Evolutionary conservation across 2,888 invertebrate species (phyloP).

Genomic region (Pollenia labialis): DNA sequence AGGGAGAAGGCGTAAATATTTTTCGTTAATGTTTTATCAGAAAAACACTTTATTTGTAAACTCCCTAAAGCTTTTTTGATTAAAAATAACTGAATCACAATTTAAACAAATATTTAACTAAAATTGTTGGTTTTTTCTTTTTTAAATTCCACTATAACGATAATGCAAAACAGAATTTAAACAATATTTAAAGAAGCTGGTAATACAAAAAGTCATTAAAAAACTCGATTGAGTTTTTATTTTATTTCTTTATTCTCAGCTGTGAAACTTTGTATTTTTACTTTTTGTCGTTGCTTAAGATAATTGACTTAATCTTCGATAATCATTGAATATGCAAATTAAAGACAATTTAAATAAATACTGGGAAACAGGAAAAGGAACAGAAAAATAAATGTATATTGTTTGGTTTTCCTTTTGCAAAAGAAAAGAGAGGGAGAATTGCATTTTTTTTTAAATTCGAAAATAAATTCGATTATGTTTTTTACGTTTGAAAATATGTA

Average conservation of each 20-base stretch:
- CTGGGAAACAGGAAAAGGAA: background rate
- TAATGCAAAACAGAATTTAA: background rate
- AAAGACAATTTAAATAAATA: conserved; percentile 57
- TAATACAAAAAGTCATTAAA: conserved; percentile 61
- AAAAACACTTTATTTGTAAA: conserved; percentile 1
- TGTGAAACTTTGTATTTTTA: background rate
- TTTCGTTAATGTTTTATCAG: conserved; percentile 36
- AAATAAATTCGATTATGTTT: conserved; percentile 67
- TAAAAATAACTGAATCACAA: conserved; percentile 44
- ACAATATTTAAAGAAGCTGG: conserved; percentile 3
- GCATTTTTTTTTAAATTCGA: conserved; percentile 56
- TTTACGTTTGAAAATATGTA: background rate
- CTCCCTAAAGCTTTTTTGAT: conserved; percentile 31
- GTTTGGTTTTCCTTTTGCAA: conserved; percentile 9
- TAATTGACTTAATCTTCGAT: conserved; percentile 68
- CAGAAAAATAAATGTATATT: conserved; percentile 16
- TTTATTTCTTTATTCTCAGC: background rate
- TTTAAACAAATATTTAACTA: conserved; percentile 38
- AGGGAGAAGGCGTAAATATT: conserved; percentile 1
- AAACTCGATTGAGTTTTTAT: background rate
- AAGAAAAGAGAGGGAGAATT: conserved; percentile 24
- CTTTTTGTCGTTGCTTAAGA: conserved; percentile 21
- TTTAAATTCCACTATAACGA: background rate
- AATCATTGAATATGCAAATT: conserved; percentile 71
- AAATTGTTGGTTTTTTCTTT: background rate